phyloP scores from a whole-genome alignment of 2,888 invertebrate species.

The Agonopterix heracliana region DNA sequence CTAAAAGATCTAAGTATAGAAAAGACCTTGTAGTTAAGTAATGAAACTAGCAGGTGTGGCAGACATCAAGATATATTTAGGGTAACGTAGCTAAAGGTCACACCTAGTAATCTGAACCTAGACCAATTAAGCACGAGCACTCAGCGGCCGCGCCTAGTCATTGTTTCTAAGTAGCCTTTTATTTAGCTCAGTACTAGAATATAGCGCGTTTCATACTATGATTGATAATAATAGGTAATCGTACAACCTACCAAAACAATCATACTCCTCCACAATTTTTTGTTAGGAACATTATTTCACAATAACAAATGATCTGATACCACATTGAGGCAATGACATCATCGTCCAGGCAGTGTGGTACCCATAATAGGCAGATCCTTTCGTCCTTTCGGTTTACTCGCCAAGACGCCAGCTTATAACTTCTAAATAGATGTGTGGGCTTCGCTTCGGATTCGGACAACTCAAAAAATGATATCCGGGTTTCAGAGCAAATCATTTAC shows the following conservation, averaged over 20 bases:
- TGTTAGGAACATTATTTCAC: not conserved
- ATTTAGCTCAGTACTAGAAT: not conserved
- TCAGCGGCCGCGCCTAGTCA: conserved; percentile 24
- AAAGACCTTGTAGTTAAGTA: conserved; percentile 7
- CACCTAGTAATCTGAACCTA: conserved; percentile 43
- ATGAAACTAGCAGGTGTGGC: conserved; percentile 36
- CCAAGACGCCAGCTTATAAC: conserved; percentile 19
- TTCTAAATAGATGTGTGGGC: no score
- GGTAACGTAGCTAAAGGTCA: conserved; percentile 39
- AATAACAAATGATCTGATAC: conserved; percentile 22
- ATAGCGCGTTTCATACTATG: no score
- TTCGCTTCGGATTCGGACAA: not conserved
- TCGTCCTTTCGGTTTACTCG: conserved; percentile 20
- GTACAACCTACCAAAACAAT: no score
- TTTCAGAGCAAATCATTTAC: not conserved
- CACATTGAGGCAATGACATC: conserved; percentile 34
- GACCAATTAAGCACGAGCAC: conserved; percentile 39
- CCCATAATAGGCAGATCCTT: conserved; percentile 38
- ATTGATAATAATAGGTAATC: no score
- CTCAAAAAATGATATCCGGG: not conserved
- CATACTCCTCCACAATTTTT: no score
- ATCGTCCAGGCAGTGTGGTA: conserved; percentile 25
- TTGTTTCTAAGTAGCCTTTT: not conserved
- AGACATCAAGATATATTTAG: conserved; percentile 32
- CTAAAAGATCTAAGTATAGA: not conserved